These are phyloP conservation scores for Sebastolobus alascanus DNA, from an alignment of 2,797 vertebrate species.

Conservation along the genomic window DNA sequence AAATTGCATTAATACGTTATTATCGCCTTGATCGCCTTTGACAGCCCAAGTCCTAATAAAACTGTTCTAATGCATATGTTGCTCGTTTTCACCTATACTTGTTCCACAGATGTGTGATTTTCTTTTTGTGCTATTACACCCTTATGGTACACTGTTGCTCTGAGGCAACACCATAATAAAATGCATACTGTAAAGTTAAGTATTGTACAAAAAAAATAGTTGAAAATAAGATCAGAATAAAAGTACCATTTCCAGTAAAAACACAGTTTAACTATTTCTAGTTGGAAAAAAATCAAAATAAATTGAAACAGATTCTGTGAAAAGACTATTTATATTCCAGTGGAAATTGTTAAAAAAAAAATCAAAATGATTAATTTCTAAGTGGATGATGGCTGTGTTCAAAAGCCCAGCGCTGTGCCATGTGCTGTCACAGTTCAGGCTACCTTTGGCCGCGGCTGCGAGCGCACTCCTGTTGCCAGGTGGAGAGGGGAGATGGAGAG, in stretches of 20 bases:
- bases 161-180: no score
- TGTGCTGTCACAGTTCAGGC: constrained; percentile 64
- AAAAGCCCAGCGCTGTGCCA: constrained; percentile 19
- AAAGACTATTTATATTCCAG: neutral
- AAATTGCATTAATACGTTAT: rapidly evolving
- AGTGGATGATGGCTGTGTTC: constrained; percentile 12
- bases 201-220: neutral
- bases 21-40: no score
- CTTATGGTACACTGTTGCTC: no score
- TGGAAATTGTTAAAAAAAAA: neutral
- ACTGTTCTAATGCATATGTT: no score
- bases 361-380: constrained; percentile 1
- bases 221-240: neutral
- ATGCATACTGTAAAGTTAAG: neutral
- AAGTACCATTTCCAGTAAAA: neutral
- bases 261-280: neutral
- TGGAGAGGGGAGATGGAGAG: constrained; percentile 67
- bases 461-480: constrained; percentile 65
- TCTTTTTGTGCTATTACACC: no score
- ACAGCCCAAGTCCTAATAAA: no score
- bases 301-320: neutral
- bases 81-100: no score
- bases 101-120: no score
- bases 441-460: constrained; percentile 70
- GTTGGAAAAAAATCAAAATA: neutral